Evolutionary conservation across 1,140 invertebrate genomes (phyloP).

Genomic region (Arion vulgaris): DNA sequence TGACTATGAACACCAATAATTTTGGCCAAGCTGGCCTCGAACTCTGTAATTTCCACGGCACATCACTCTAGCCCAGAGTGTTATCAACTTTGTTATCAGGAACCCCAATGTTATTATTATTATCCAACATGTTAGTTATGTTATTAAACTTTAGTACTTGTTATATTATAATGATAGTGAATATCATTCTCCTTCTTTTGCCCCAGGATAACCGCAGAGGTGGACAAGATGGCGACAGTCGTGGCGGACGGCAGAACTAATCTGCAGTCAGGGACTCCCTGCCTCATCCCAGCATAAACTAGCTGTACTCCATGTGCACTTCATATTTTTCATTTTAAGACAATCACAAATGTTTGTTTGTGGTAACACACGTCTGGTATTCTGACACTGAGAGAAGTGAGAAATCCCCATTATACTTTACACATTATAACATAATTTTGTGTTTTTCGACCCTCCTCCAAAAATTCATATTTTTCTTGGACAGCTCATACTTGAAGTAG

Average conservation of each 20-base stretch:
- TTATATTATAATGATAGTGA: not conserved
- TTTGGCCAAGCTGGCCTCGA: no score
- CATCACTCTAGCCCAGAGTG: no score
- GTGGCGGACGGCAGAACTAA: constrained; percentile 19
- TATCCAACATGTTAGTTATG: no score
- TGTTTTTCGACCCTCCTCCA: not conserved
- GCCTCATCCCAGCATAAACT: not conserved
- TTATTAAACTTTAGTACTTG: no score
- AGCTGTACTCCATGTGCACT: not conserved
- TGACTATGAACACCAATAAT: no score
- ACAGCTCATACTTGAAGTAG: not conserved
- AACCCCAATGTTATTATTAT: no score
- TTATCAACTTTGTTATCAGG: no score
- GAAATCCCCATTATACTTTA: not conserved
- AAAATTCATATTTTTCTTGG: not conserved
- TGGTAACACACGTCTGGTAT: not conserved
- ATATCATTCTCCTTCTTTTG: not conserved
- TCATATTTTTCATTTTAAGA: not conserved
- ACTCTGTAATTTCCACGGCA: no score
- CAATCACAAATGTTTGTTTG: not conserved
- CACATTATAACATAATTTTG: not conserved
- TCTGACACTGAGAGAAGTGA: not conserved
- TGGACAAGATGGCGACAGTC: constrained; percentile 16
- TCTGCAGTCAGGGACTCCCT: not conserved
- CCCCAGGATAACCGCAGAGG: constrained; percentile 23